Evolutionary conservation across 2,113 vertebrate species (phyloP), one percentile per base, ranked within the genome.

Genomic region (Melanocharis versteri): DNA sequence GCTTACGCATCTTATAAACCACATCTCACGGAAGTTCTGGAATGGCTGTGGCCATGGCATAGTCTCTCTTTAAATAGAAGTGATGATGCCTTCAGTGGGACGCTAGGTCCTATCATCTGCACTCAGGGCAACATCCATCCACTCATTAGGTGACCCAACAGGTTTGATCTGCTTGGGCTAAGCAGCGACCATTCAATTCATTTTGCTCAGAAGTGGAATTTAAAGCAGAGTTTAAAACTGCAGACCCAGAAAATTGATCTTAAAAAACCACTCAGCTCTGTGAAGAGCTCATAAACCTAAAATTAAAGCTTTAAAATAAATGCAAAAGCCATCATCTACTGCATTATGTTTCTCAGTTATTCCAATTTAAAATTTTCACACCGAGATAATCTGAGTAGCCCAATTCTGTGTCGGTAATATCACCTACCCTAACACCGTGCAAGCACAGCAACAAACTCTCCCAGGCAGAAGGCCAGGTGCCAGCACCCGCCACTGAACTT

Each of bases 301-400:
- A 95, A 94, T 83, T 96, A 95, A 89, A 94, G 78, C 83, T 72
- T 91, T 94, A 78, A 95, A 95, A 87, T 93, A 96, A 91, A 97
- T 80, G 80, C 69, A 92, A 86, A 94, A 93, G 68, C 53, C 71
- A 88, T 96, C 45, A 92, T 70, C 83, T 93, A 47, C 51, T 7
- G n/a, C 77, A 90, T 86, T 86, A 88, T 56, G 60, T 83, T 88
- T 81, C 88, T 90, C 44, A n/a, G 85, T 90, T 86, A 88, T 71
- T 73, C 14, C 88, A 95, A 83, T 96, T 83, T 89, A 40, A 96
- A 92, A 64, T 89, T 80, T 88, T 93, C 92, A 92, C 85, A 89
- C 79, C 16, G 17, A 83, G 81, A 54, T 82, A 76, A 83, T 90
- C 77, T 5, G 37, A 87, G 71, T 40, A 90, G 71, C 70, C 85